Percentiles rank a stretch among this genome's conserved stretches.
Evolutionary conservation across 2,797 vertebrate genomes (phyloP).

Genomic region (Poecilia gillii): DNA sequence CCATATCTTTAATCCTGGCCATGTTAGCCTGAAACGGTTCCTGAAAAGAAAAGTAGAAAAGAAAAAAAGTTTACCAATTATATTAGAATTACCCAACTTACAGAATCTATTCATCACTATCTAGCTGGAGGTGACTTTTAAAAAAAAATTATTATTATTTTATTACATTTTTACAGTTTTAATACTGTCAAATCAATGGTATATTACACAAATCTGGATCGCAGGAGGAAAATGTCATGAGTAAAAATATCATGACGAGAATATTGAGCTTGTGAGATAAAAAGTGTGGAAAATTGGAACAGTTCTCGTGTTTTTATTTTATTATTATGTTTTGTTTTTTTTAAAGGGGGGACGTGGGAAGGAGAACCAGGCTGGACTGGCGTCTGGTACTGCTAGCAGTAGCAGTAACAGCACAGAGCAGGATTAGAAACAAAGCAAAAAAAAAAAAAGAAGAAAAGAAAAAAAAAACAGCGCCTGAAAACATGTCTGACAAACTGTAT

Average conservation of each 20-base stretch:
- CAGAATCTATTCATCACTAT: constrained; percentile 74
- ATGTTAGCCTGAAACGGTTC: constrained; percentile 83
- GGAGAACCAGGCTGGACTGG: constrained; percentile 56
- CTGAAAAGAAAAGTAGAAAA: constrained; percentile 84
- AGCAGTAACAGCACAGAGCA: constrained; percentile 58
- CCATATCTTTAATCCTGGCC: constrained; percentile 84
- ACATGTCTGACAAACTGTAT: constrained; percentile 70
- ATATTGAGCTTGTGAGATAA: constrained; percentile 40
- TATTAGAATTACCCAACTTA: constrained; percentile 78
- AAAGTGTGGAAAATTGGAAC: constrained; percentile 31
- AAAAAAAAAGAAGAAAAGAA: too few relatives aligned
- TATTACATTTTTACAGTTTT: constrained; percentile 55
- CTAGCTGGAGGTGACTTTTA: constrained; percentile 50
- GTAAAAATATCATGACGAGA: constrained; percentile 53
- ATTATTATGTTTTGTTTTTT: neutral
- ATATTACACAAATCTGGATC: constrained; percentile 67
- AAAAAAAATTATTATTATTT: too few relatives aligned
- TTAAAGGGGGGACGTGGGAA: neutral
- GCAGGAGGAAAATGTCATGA: constrained; percentile 60
- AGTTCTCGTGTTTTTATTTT: constrained; percentile 20
- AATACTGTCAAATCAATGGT: constrained; percentile 58
- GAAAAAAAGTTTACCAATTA: constrained; percentile 82
- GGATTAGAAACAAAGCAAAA: constrained; percentile 62
- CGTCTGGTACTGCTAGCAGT: constrained; percentile 54
- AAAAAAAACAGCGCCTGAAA: constrained; percentile 53